Percentiles rank a stretch among this genome's conserved stretches.
Conservation (phyloP, 2,797 vertebrate genomes). For the Cichlasoma orientale region DNA sequence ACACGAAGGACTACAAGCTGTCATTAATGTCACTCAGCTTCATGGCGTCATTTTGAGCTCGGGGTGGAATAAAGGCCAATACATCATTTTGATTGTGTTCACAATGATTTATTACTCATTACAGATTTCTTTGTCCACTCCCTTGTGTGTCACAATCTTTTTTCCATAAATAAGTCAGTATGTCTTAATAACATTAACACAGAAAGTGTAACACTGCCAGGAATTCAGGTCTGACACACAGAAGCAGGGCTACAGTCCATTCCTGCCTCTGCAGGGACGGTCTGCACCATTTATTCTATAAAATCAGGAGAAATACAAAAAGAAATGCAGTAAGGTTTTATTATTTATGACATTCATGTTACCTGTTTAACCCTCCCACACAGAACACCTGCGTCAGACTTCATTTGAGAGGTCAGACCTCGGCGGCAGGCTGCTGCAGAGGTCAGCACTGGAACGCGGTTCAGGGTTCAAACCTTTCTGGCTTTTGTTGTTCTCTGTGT, state of each 20-base stretch:
- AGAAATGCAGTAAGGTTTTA: background rate
- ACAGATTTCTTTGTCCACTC: slow-evolving; percentile 50
- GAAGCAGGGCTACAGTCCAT: too few relatives aligned
- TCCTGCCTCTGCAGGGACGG: background rate
- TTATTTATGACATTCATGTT: background rate
- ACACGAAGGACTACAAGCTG: slow-evolving; percentile 30
- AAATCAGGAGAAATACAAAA: background rate
- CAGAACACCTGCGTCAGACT: too few relatives aligned
- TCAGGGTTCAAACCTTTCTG: background rate
- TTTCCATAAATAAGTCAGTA: background rate
- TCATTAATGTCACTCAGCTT: slow-evolving; percentile 77
- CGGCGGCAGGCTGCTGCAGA: background rate
- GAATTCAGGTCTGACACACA: background rate
- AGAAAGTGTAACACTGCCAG: background rate
- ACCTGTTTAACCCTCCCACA: background rate
- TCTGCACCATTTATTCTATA: background rate
- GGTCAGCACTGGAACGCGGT: background rate
- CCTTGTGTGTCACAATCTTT: slow-evolving; percentile 10
- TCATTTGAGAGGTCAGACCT: background rate
- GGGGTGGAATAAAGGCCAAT: slow-evolving; percentile 70
- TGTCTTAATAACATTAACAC: background rate
- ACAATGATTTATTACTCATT: slow-evolving; percentile 68
- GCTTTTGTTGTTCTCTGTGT: too few relatives aligned
- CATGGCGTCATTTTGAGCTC: slow-evolving; percentile 73
- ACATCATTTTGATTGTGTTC: slow-evolving; percentile 69